Base-by-base conservation (phyloP, 1,140 invertebrate species). In the Gonatopus flavifemur region DNA sequence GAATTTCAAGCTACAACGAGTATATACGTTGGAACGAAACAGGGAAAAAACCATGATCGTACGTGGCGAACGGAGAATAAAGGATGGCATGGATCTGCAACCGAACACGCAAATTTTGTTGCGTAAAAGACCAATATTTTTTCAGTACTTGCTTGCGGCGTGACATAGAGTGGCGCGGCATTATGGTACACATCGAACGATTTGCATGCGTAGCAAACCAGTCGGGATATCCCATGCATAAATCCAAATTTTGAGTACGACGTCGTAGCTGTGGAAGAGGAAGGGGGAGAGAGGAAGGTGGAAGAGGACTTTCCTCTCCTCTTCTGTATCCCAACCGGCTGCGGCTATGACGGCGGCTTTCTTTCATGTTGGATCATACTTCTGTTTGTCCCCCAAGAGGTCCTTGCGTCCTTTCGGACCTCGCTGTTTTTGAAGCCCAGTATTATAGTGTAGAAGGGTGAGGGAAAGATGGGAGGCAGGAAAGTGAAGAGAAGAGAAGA, bases 341-440 rank as follows among this genome's bases (percentile, higher is more conserved):
- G 25, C 25, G 33, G 25, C 10, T 13, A 22, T 21, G 32, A 21
- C 37, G 60, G 59, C 64, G 58, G 57, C 35, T 10, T 30, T 36
- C 62, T 70, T 70, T 70, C 57, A 69, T 67, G 55, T 70, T 60
- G 58, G 62, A 67, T 57, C 66, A 61, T 64, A 67, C 62, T 57
- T 61, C 54, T 57, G 57, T 63, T 59, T 60, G 58, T 59, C 48
- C 57, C 53, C 43, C 53, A 18, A 24, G 30, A 21, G 49, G 46
- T 38, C 52, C 31, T 21, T 25, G 56, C 38, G 49, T 55, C 56
- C 51, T 59, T 56, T 56, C 41, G 53, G 61, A 66, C 49, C 33
- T 30, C 35, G 51, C 49, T 21, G 46, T 22, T 55, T 49, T 36
- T 33, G 46, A 9, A 32, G 38, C 44, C 43, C 31, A 16, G 31